Percentiles rank a stretch among this genome's conserved stretches.
Evolutionary conservation across 2,797 vertebrate genomes (phyloP).

Genomic region (Tinamus major): DNA sequence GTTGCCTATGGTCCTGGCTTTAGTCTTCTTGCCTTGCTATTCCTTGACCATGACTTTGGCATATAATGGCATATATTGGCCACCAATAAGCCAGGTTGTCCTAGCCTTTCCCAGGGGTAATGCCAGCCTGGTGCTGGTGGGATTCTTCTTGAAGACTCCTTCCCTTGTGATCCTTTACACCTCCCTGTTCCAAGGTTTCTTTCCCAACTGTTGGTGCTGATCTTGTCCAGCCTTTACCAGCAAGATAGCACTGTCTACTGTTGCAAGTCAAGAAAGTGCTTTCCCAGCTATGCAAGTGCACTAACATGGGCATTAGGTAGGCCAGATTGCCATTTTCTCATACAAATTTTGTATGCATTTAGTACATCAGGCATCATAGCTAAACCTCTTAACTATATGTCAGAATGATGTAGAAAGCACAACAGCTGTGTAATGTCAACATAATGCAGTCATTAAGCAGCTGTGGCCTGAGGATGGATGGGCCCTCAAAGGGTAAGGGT

Average conservation of each 20-base stretch:
- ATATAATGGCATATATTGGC: background rate
- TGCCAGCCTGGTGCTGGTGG: background rate
- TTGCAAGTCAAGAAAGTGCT: background rate
- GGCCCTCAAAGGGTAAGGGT: background rate
- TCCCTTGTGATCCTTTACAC: background rate
- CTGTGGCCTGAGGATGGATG: background rate
- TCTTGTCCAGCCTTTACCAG: background rate
- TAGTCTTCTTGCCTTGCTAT: background rate
- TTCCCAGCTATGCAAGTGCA: constrained; percentile 42
- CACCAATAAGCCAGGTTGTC: background rate
- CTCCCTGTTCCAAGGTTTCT: background rate
- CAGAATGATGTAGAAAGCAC: background rate
- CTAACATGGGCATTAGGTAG: constrained; percentile 48
- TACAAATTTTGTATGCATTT: constrained; percentile 55
- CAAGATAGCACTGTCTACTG: background rate
- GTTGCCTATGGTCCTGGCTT: background rate
- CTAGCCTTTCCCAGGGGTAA: background rate
- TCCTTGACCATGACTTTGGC: background rate
- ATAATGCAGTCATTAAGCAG: background rate
- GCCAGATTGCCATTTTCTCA: constrained; percentile 56
- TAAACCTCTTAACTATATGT: constrained; percentile 18
- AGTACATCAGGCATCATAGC: constrained; percentile 34
- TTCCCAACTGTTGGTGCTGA: background rate
- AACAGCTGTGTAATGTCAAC: background rate
- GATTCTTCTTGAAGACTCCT: background rate